Conservation (phyloP, 2,113 vertebrate species). For the Telmatochromis sp. region DNA sequence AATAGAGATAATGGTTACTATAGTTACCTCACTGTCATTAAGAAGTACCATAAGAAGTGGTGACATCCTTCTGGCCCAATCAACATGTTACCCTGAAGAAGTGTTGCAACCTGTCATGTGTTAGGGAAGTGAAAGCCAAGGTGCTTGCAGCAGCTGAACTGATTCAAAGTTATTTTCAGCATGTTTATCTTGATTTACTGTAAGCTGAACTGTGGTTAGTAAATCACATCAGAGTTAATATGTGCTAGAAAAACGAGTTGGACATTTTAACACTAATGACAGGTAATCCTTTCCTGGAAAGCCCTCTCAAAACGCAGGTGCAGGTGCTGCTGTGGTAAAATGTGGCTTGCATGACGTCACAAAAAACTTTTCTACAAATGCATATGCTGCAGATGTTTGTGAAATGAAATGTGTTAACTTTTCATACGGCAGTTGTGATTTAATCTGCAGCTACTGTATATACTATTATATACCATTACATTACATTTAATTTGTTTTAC, state of each 20-base stretch:
- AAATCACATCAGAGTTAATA: neutral
- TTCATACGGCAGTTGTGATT: neutral
- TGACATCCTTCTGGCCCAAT: neutral
- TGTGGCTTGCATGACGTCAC: neutral
- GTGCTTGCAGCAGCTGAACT: neutral
- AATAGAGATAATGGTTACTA: neutral
- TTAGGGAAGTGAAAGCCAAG: neutral
- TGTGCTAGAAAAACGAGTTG: neutral
- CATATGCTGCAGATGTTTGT: neutral
- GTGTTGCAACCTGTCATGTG: neutral
- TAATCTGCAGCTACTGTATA: neutral
- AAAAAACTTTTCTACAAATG: neutral
- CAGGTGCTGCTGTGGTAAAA: neutral
- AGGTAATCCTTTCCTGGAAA: neutral
- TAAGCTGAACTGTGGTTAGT: neutral
- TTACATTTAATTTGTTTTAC: neutral
- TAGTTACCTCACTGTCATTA: neutral
- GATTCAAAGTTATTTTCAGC: neutral
- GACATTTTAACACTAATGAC: neutral
- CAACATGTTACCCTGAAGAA: neutral
- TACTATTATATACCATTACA: neutral
- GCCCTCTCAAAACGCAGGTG: neutral
- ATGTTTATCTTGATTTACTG: neutral
- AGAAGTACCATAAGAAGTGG: neutral
- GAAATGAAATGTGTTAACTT: neutral